Conservation (phyloP, 2,797 vertebrate genomes). For the Galaxias olidus region DNA sequence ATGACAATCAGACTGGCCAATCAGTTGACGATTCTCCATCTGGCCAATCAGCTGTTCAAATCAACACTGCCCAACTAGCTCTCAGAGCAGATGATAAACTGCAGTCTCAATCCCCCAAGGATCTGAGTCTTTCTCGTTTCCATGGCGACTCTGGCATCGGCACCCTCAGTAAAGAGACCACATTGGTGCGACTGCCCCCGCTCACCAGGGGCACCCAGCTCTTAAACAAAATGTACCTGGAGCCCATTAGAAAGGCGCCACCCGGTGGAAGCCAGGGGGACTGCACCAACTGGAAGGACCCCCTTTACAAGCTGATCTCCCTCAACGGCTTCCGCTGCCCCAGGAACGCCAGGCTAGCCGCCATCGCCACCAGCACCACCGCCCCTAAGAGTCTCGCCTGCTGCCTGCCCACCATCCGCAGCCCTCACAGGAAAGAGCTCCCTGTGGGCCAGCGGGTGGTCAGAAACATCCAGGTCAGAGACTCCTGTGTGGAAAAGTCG, state of each 20-base stretch:
- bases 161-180: neutral
- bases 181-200: neutral
- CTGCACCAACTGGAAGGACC: conserved; percentile 22
- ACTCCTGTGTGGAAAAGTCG: neutral
- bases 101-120: too few relatives aligned
- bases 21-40: too few relatives aligned
- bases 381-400: conserved; percentile 15
- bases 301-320: conserved; percentile 23
- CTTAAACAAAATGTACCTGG: neutral
- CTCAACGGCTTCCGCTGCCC: conserved; percentile 21
- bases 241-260: neutral
- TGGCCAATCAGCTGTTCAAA: too few relatives aligned
- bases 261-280: neutral
- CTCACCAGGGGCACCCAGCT: neutral
- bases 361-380: neutral
- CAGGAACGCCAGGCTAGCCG: conserved; percentile 7
- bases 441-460: conserved; percentile 15
- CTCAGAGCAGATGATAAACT: too few relatives aligned
- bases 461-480: neutral
- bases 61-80: too few relatives aligned
- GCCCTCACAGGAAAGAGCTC: neutral
- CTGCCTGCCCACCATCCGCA: conserved; percentile 19
- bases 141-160: neutral
- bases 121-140: too few relatives aligned
- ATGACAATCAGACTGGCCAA: too few relatives aligned